Conservation (phyloP, 2,797 vertebrate species). For the Melanotaenia boesemani region DNA sequence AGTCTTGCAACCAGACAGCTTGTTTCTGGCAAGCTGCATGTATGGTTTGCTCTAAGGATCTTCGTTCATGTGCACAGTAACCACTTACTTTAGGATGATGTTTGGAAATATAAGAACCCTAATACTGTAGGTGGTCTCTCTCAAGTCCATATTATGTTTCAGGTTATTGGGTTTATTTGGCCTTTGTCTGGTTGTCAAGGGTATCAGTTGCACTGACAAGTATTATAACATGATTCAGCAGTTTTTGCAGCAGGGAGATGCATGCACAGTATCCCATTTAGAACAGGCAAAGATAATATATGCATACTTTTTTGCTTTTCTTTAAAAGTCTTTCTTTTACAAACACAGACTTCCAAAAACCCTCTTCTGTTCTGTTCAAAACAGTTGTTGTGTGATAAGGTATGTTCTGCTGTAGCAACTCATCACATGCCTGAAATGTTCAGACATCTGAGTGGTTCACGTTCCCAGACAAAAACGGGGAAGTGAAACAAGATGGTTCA, state of each 20-base stretch:
- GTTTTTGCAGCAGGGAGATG: neutral
- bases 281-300: neutral
- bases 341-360: neutral
- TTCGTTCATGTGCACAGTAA: neutral
- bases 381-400: neutral
- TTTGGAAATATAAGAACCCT: slow-evolving; percentile 35
- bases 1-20: neutral
- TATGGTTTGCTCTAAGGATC: neutral
- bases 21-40: neutral
- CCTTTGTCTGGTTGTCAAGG: slow-evolving; percentile 2
- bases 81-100: slow-evolving; percentile 46
- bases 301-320: neutral
- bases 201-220: neutral
- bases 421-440: slow-evolving; percentile 10
- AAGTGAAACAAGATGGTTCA: slow-evolving; percentile 20
- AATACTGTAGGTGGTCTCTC: slow-evolving; percentile 1
- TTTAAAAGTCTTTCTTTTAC: neutral
- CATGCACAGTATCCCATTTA: neutral
- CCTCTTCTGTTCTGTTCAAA: neutral
- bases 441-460: slow-evolving; percentile 1
- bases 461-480: slow-evolving; percentile 16
- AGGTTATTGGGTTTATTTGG: neutral
- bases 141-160: slow-evolving; percentile 9
- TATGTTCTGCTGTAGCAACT: neutral
- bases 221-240: slow-evolving; percentile 10